phyloP scores from a whole-genome alignment of 2,888 invertebrate genomes.

The Gerris lacustris region DNA sequence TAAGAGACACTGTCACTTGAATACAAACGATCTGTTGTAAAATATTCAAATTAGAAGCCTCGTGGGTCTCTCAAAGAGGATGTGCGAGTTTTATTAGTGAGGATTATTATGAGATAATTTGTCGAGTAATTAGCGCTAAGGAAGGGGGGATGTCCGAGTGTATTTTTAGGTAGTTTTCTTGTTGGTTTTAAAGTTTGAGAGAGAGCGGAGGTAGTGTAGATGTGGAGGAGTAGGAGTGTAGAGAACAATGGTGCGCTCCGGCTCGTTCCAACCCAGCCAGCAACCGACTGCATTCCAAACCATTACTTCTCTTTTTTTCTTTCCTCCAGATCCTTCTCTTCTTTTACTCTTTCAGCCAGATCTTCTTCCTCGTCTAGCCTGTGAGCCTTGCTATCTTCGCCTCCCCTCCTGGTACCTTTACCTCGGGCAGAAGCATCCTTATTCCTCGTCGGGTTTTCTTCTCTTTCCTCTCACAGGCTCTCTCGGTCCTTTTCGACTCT shows the following conservation, averaged over 20 bases:
- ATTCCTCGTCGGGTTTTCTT: neutral
- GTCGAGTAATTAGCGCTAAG: neutral
- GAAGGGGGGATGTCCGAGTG: neutral
- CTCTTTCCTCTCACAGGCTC: neutral
- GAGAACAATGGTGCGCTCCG: slow-evolving; percentile 1
- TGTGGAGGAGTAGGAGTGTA: neutral
- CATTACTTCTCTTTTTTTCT: slow-evolving; percentile 1
- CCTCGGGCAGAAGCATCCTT: neutral
- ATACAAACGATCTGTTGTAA: no score
- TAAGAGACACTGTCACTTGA: no score
- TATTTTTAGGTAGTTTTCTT: slow-evolving; percentile 1
- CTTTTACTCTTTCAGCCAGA: neutral
- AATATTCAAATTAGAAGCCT: no score
- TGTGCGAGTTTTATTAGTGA: neutral
- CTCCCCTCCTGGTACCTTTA: no score
- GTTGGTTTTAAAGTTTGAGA: neutral
- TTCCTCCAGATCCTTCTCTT: neutral
- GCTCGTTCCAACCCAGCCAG: neutral
- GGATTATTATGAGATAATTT: neutral
- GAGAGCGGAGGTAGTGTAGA: neutral
- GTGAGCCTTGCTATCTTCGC: neutral
- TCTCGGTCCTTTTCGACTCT: neutral
- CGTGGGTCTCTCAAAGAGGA: neutral
- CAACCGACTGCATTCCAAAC: neutral
- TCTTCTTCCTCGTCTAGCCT: neutral